phyloP scores from a whole-genome alignment of 2,113 vertebrate genomes.

The Menidia beryllina region DNA sequence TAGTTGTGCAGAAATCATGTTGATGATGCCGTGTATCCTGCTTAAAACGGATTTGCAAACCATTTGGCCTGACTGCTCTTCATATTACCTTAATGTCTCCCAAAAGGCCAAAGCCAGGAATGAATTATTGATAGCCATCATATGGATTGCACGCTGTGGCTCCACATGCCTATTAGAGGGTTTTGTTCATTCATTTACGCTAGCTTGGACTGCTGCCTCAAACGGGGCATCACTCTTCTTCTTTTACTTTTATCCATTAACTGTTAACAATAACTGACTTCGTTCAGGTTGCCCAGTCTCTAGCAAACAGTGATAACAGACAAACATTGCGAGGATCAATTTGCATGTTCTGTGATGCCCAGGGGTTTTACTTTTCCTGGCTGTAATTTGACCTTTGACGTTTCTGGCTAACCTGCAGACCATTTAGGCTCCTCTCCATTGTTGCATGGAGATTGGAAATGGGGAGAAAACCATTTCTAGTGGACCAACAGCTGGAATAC shows the following conservation, averaged over 20 bases:
- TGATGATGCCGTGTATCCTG: conserved; percentile 69
- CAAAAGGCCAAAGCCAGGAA: conserved; percentile 78
- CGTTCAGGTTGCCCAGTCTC: conserved; percentile 54
- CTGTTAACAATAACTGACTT: conserved; percentile 74
- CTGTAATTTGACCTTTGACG: conserved; percentile 89
- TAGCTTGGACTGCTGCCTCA: conserved; percentile 73
- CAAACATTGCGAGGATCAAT: conserved; percentile 33
- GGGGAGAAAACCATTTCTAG: conserved; percentile 88
- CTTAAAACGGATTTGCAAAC: conserved; percentile 80
- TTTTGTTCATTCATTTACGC: conserved; percentile 79
- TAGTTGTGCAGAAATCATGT: conserved; percentile 67
- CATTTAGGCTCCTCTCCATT: conserved; percentile 84
- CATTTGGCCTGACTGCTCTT: conserved; percentile 80
- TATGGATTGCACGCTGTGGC: conserved; percentile 78
- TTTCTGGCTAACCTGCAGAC: conserved; percentile 86
- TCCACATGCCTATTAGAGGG: conserved; percentile 79
- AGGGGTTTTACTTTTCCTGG: conserved; percentile 86
- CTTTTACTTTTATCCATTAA: conserved; percentile 78
- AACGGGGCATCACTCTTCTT: conserved; percentile 69
- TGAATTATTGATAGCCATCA: conserved; percentile 84
- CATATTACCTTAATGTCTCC: conserved; percentile 82
- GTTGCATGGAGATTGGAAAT: conserved; percentile 85
- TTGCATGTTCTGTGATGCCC: conserved; percentile 49
- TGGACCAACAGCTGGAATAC: conserved; percentile 95
- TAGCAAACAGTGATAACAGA: conserved; percentile 65